Conservation (phyloP, 2,113 vertebrate genomes). For the Harpagus bidentatus region DNA sequence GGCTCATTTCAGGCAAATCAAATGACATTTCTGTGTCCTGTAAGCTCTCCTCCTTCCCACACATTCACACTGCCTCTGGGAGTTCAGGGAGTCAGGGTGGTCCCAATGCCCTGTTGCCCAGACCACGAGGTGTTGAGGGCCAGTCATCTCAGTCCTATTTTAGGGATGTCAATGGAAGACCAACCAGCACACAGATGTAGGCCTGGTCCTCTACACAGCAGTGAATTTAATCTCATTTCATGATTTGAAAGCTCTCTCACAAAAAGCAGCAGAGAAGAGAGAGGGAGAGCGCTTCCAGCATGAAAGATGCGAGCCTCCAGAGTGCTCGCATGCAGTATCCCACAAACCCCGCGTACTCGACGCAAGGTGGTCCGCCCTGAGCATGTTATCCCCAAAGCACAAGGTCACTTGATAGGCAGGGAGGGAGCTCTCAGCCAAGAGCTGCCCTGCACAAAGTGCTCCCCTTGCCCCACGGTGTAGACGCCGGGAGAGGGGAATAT, state of each 20-base stretch:
- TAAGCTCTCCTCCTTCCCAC: neutral
- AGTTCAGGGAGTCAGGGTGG: neutral
- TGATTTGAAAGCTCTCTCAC: neutral
- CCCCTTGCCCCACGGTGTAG: neutral
- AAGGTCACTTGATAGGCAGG: slow-evolving; percentile 55
- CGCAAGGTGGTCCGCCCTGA: neutral
- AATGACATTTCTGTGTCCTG: neutral
- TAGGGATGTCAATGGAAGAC: neutral
- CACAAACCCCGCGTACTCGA: neutral
- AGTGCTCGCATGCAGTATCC: neutral
- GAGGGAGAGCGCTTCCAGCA: neutral
- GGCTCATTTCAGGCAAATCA: neutral
- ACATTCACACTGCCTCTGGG: neutral
- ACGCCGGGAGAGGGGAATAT: neutral
- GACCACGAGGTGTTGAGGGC: neutral
- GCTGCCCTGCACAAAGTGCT: neutral
- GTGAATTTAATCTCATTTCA: neutral
- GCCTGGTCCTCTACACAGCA: neutral
- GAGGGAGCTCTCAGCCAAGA: neutral
- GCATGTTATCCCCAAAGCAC: neutral
- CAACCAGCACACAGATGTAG: neutral
- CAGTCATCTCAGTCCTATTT: neutral
- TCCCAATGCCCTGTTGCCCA: accelerated
- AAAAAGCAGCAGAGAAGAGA: neutral
- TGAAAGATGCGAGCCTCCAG: neutral